Base-by-base conservation (phyloP, 2,113 vertebrate genomes). In the Anser brachyrhynchus region DNA sequence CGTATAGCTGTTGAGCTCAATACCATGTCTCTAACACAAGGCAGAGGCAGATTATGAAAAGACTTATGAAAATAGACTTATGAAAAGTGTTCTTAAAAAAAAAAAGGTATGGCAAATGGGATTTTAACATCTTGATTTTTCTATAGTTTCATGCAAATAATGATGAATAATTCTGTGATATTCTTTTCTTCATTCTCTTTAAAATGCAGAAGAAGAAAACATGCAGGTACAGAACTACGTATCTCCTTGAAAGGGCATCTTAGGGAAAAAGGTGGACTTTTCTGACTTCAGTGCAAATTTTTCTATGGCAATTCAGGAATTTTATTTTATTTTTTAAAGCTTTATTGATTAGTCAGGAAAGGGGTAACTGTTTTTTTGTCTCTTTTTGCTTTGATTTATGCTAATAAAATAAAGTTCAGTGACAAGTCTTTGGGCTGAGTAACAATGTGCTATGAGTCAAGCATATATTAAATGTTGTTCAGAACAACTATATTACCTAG, bases 121-220 rank as follows among this genome's bases (percentile, higher is more conserved):
- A 37, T 94, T 95, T 93, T 92, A 95, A 59, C 92, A 90, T 93
- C 92, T 96, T 80, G 72, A 83, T 93, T 95, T 90, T 94, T 67
- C 54, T 90, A 62, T 82, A 90, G 62, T 76, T 87, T 85, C 74
- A 73, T 92, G 95, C 92, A 95, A 95, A 92, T 76, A 85, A 28
- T 77, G 89, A 89, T 95, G 93, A 95, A 79, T 96, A 94, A 92
- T 78, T 55, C 82, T 28, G 13, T 84, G 26, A 9, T 31, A 23
- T 39, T 70, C 3, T 41, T 64, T 51, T 17, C 14, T 90, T 74
- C 5, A 5, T 90, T 80, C 79, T 91, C 51, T 73, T 16, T 84
- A 55, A 95, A 93, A 82, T 79, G 54, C 51, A 65, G 62, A 93
- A 65, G 70, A 84, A 75, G 62, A 76, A 93, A 89, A 83, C 18